A percentile compares a stretch with the other conserved stretches of the same genome.
phyloP scores from a whole-genome alignment of 2,888 invertebrate genomes.

The Cryptus viduatorius region DNA sequence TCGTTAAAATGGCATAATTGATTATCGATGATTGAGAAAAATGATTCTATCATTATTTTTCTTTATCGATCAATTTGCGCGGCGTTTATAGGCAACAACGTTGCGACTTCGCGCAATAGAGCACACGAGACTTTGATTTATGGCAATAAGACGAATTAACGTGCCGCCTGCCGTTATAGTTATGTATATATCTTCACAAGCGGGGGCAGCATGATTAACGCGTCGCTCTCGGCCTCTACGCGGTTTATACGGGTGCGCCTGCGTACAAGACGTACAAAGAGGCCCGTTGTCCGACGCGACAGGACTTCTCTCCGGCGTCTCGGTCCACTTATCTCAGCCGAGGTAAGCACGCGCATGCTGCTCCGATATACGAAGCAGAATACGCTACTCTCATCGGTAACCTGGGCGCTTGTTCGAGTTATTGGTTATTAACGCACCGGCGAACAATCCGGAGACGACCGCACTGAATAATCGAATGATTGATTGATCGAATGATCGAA shows the following conservation, averaged over 20 bases:
- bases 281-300: conserved; percentile 43
- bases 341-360: conserved; percentile 66
- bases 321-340: conserved; percentile 79
- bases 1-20: neutral
- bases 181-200: conserved; percentile 23
- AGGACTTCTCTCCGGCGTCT: conserved; percentile 70
- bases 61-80: conserved; percentile 41
- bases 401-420: conserved; percentile 33
- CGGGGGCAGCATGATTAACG: conserved; percentile 53
- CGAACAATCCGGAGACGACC: conserved; percentile 9
- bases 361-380: conserved; percentile 25
- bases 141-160: conserved; percentile 59
- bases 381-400: conserved; percentile 14
- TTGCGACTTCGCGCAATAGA: conserved; percentile 27
- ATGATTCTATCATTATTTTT: neutral
- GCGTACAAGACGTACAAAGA: conserved; percentile 44
- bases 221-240: conserved; percentile 57
- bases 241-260: conserved; percentile 42
- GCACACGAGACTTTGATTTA: conserved; percentile 52
- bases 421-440: neutral
- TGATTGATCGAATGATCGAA: conserved; percentile 44
- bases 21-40: neutral
- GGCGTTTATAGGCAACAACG: conserved; percentile 3
- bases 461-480: conserved; percentile 24
- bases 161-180: conserved; percentile 35